Evolutionary conservation across 2,888 invertebrate species (phyloP).

Genomic region (Abscondita cerata): DNA sequence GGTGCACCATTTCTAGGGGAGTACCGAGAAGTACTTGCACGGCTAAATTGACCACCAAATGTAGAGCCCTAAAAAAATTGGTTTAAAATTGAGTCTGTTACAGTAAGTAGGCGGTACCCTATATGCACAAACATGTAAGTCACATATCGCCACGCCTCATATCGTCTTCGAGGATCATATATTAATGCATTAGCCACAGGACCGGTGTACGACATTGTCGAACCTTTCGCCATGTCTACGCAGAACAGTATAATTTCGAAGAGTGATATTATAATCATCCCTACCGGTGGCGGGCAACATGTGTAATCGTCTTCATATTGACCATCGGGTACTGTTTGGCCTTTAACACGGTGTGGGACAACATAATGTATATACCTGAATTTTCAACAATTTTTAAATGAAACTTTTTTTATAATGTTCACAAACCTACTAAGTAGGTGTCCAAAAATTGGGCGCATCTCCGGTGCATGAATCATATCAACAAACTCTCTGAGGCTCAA

Average conservation of each 20-base stretch:
- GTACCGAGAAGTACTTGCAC: slow-evolving; percentile 93
- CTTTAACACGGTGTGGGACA: slow-evolving; percentile 30
- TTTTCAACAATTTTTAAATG: slow-evolving; percentile 3
- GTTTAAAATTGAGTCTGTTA: background rate
- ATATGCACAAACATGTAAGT: slow-evolving; percentile 97
- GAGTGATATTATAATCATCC: slow-evolving; percentile 89
- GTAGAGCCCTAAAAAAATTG: slow-evolving; percentile 70
- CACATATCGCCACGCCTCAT: slow-evolving; percentile 91
- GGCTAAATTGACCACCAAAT: slow-evolving; percentile 87
- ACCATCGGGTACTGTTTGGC: slow-evolving; percentile 67
- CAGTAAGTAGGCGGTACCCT: slow-evolving; percentile 68
- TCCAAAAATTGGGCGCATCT: slow-evolving; percentile 62
- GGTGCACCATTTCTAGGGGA: slow-evolving; percentile 95
- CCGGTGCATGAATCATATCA: slow-evolving; percentile 70
- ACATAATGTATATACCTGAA: slow-evolving; percentile 41
- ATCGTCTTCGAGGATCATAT: slow-evolving; percentile 84
- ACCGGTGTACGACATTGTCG: slow-evolving; percentile 62
- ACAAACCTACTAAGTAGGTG: slow-evolving; percentile 68
- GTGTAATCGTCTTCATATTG: slow-evolving; percentile 89
- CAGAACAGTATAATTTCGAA: slow-evolving; percentile 81
- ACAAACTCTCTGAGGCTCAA: slow-evolving; percentile 77
- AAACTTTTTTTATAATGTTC: too few species aligned
- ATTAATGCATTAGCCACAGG: slow-evolving; percentile 84
- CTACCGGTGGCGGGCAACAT: slow-evolving; percentile 90
- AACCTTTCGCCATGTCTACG: slow-evolving; percentile 50